These are phyloP conservation scores for Chaetoderma sp. DNA, from an alignment of 2,888 invertebrate species.

Conservation along the genomic window DNA sequence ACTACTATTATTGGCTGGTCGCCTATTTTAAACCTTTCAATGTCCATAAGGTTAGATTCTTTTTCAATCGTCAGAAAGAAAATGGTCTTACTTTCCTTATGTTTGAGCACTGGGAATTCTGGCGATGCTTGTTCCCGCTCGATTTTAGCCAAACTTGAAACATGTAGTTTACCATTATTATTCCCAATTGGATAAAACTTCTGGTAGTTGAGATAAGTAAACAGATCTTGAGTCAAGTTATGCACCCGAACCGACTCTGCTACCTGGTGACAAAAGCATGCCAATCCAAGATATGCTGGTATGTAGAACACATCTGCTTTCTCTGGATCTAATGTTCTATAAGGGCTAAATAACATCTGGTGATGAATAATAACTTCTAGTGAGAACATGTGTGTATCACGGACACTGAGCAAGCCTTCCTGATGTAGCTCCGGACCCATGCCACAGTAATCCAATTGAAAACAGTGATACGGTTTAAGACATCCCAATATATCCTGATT, in stretches of 20 bases:
- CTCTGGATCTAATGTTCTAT: conserved; percentile 37
- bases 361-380: conserved; percentile 50
- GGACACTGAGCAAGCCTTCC: conserved; percentile 18
- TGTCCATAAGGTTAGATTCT: conserved; percentile 12
- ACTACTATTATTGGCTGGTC: conserved; percentile 41
- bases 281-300: conserved; percentile 44
- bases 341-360: conserved; percentile 42
- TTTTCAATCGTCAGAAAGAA: conserved; percentile 50
- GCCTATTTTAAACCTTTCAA: conserved; percentile 1
- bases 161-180: conserved; percentile 44
- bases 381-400: conserved; percentile 44
- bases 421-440: conserved; percentile 30
- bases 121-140: conserved; percentile 44
- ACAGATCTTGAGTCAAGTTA: neutral
- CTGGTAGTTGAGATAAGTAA: neutral
- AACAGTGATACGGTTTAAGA: conserved; percentile 17
- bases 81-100: conserved; percentile 34
- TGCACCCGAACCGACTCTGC: neutral
- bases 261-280: conserved; percentile 29
- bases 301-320: conserved; percentile 50
- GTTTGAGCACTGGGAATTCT: conserved; percentile 41
- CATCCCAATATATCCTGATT: conserved; percentile 29
- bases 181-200: too few relatives aligned
- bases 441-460: conserved; percentile 28
- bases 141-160: conserved; percentile 51